Base-by-base conservation (phyloP, 2,113 vertebrate genomes). In the Pseudopipra pipra region DNA sequence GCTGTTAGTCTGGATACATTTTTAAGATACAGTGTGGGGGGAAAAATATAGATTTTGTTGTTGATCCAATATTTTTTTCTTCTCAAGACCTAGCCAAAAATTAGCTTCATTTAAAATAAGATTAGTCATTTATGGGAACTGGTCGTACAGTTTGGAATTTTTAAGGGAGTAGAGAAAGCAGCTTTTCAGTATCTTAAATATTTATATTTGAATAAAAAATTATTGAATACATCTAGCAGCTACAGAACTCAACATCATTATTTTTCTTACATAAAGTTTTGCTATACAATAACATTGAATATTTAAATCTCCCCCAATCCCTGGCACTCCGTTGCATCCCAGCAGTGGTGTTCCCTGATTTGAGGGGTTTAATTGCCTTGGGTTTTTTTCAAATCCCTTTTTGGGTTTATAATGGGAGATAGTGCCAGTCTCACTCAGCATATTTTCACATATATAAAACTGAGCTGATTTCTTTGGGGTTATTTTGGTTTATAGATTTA, bases 81-180 rank as follows among this genome's bases (percentile, higher is more conserved):
- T 70, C 86, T 92, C 62, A n/a, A 89, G 74, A 73, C 73, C 41
- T 37, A 93, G 94, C 94, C 91, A 97, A 97, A 95, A 96, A 97
- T 96, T 96, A 96, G 85, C 74, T 95, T 93, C 33, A 90, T 95
- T 96, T 96, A 93, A 93, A 96, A 79, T 82, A 95, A 86, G 71
- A 94, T 97, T 96, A 97, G 95, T 96, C 94, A 94, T 96, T 97
- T 96, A 72, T 87, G 94, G 95, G 97, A 96, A 83, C 55, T 71
- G 58, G 72, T 96, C 81, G 46, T 94, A 79, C 65, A 71, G 62
- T 70, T 95, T 74, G 87, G 84, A 93, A 62, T 74, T 95, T 95
- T 97, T 77, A 94, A 97, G 87, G 86, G 86, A 92, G 76, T 44
- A 49, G 75, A 79, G 55, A 88, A 85, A 96, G 82, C 44, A 90